These are phyloP conservation scores for Therioaphis trifolii DNA, from an alignment of 2,888 invertebrate genomes.

Conservation along the genomic window DNA sequence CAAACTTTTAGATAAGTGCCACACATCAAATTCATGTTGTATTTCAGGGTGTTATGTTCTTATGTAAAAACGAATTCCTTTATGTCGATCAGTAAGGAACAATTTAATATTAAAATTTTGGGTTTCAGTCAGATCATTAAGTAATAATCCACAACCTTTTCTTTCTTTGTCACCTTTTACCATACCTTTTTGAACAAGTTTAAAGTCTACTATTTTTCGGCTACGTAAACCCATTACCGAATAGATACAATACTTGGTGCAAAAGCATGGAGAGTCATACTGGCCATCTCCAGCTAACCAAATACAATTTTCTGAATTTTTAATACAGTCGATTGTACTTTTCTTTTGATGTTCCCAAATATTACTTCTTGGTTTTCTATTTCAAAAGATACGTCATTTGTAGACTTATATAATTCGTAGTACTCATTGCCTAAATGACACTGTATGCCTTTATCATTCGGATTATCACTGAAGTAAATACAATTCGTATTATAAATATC, in stretches of 20 bases:
- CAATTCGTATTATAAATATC: too few species aligned
- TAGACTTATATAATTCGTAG: not conserved
- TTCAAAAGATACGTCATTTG: constrained; percentile 12
- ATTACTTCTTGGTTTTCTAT: too few species aligned
- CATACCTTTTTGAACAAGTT: too few species aligned
- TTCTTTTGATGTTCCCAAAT: not conserved
- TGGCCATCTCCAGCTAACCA: constrained; percentile 64
- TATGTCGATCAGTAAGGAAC: too few species aligned
- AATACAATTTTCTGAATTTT: constrained; percentile 14
- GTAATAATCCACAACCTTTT: constrained; percentile 63
- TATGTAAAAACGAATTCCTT: too few species aligned
- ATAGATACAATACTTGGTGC: constrained; percentile 64
- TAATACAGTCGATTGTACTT: not conserved
- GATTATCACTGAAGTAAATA: constrained; percentile 13
- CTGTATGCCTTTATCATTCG: constrained; percentile 6
- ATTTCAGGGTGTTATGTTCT: too few species aligned
- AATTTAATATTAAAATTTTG: constrained; percentile 32
- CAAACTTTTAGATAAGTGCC: too few species aligned
- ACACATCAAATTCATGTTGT: too few species aligned
- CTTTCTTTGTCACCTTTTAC: constrained; percentile 63
- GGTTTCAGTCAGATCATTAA: constrained; percentile 52
- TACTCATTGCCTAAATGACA: too few species aligned
- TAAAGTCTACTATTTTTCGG: too few species aligned
- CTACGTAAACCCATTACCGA: too few species aligned
- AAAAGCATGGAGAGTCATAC: constrained; percentile 64